Evolutionary conservation across 2,113 vertebrate genomes (phyloP).

Genomic region (Cricetomys ansorgei): DNA sequence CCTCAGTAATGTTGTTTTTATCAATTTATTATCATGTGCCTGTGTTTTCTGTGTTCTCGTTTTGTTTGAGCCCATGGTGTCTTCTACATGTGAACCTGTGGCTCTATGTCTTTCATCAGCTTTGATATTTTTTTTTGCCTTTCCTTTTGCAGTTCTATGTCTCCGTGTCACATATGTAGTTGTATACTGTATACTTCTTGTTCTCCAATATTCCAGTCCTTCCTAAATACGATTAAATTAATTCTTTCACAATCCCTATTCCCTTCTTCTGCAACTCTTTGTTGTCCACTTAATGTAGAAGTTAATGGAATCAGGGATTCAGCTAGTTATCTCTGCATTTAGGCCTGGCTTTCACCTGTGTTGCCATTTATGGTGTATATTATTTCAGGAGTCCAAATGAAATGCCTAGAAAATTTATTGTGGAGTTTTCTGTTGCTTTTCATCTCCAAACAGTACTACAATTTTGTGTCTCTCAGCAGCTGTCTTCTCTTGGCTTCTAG

Average conservation of each 20-base stretch:
- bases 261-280: not conserved
- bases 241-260: not conserved
- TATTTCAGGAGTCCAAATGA: not conserved
- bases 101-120: not conserved
- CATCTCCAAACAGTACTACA: not conserved
- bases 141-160: not conserved
- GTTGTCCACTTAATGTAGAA: not conserved
- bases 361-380: not conserved
- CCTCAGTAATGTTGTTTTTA: not conserved
- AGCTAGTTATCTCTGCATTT: not conserved
- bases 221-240: not conserved
- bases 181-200: not conserved
- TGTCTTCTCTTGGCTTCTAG: constrained; percentile 41
- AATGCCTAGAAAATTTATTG: not conserved
- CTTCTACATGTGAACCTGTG: not conserved
- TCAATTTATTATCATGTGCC: not conserved
- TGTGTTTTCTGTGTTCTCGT: not conserved
- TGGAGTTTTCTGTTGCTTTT: not conserved
- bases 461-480: constrained; percentile 21
- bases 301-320: not conserved
- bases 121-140: not conserved
- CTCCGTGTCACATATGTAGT: not conserved
- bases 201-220: not conserved
- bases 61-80: not conserved
- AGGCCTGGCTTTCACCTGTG: not conserved